These are phyloP conservation scores for Aromia moschata DNA, from an alignment of 2,888 invertebrate species.

Conservation along the genomic window DNA sequence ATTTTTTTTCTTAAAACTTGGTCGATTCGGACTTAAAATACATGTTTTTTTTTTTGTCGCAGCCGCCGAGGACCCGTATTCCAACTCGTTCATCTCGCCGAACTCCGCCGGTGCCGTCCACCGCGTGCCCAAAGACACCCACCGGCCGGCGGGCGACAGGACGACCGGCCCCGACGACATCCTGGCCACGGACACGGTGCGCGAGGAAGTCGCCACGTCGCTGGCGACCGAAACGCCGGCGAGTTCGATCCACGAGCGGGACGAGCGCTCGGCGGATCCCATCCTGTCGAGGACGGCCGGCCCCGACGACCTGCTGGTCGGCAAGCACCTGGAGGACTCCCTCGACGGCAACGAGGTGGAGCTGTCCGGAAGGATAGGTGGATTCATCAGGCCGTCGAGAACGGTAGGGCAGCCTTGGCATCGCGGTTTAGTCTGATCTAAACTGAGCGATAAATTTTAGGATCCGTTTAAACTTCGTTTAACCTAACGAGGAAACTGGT, in stretches of 20 bases:
- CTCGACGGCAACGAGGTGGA: slow-evolving; percentile 65
- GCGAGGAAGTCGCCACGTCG: slow-evolving; percentile 15
- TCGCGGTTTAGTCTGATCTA: no score
- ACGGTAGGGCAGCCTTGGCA: no score
- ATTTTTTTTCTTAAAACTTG: no score
- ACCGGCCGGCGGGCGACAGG: slow-evolving; percentile 37
- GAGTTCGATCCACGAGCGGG: slow-evolving; percentile 29
- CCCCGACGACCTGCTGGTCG: slow-evolving; percentile 64
- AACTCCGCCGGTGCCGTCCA: slow-evolving; percentile 68
- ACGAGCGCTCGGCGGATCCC: slow-evolving; percentile 55
- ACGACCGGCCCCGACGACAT: slow-evolving; percentile 51
- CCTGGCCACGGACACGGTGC: slow-evolving; percentile 7
- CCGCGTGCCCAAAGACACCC: slow-evolving; percentile 16
- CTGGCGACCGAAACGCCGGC: slow-evolving; percentile 9
- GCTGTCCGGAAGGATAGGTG: slow-evolving; percentile 54
- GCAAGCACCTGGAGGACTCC: slow-evolving; percentile 68
- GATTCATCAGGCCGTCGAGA: slow-evolving; percentile 68
- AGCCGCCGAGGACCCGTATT: slow-evolving; percentile 68
- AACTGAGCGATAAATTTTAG: no score
- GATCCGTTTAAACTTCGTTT: no score
- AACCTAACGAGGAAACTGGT: no score
- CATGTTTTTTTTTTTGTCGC: slow-evolving; percentile 56
- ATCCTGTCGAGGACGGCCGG: slow-evolving; percentile 66
- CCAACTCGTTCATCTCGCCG: slow-evolving; percentile 76
- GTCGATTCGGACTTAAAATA: no score